Evolutionary conservation across 2,113 vertebrate species (phyloP).

Genomic region (Penelope pileata): DNA sequence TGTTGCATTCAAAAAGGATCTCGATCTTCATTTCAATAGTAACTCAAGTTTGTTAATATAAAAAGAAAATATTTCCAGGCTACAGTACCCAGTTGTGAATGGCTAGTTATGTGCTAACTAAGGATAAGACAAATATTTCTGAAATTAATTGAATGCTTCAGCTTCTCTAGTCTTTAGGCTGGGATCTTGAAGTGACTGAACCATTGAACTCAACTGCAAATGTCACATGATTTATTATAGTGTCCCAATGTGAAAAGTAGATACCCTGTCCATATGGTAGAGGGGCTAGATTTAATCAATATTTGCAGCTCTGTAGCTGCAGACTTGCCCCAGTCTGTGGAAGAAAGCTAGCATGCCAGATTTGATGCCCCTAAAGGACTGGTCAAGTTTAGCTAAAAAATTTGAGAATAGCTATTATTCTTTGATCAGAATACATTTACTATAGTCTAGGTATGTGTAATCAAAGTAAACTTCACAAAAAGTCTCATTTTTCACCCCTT

Average conservation of each 20-base stretch:
- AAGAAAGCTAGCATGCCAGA: not conserved
- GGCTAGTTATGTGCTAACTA: not conserved
- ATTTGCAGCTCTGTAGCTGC: not conserved
- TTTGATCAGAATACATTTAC: not conserved
- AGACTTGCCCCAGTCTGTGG: not conserved
- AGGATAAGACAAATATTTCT: not conserved
- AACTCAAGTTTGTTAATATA: not conserved
- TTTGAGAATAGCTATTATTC: not conserved
- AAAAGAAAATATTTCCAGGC: not conserved
- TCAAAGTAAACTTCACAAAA: not conserved
- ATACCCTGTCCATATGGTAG: not conserved
- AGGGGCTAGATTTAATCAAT: not conserved
- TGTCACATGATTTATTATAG: not conserved
- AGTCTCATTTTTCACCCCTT: not conserved
- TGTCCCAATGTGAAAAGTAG: not conserved
- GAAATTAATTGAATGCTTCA: not conserved
- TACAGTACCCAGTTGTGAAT: not conserved
- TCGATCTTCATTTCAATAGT: not conserved
- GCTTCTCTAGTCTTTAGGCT: not conserved
- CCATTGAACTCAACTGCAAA: not conserved
- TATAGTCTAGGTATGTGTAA: not conserved
- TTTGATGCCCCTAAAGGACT: not conserved
- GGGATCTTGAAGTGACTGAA: not conserved
- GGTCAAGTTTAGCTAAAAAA: slow-evolving; percentile 1
- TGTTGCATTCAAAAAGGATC: not conserved